Percentiles rank a stretch among this genome's conserved stretches.
These are phyloP conservation scores for Forbesichthys papilliferus DNA, from an alignment of 2,113 vertebrate species.

Conservation along the genomic window DNA sequence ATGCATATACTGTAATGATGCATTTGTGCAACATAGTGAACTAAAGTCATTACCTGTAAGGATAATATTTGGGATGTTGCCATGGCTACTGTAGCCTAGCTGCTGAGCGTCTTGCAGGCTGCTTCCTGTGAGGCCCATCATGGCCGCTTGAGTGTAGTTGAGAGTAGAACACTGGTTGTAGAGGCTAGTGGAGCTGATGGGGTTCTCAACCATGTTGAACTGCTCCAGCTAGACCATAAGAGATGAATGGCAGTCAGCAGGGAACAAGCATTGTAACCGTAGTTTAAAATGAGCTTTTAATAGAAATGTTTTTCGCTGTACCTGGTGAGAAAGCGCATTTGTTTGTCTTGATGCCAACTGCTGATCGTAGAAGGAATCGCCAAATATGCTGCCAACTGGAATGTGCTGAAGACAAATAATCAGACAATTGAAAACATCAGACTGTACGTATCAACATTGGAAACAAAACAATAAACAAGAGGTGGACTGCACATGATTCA, in stretches of 20 bases:
- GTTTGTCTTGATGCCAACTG: slow-evolving; percentile 95
- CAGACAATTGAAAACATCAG: not conserved
- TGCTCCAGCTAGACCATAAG: slow-evolving; percentile 85
- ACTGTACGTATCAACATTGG: not conserved
- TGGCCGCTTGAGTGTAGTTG: slow-evolving; percentile 95
- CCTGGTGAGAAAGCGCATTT: slow-evolving; percentile 93
- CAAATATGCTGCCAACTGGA: slow-evolving; percentile 91
- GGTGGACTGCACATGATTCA: slow-evolving; percentile 32
- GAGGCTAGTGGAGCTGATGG: slow-evolving; percentile 89
- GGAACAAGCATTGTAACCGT: not conserved
- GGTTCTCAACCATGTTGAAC: slow-evolving; percentile 97
- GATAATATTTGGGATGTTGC: slow-evolving; percentile 98
- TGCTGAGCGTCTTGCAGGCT: slow-evolving; percentile 88
- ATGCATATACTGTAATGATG: not conserved
- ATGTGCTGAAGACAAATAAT: slow-evolving; percentile 85
- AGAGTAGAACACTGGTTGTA: slow-evolving; percentile 94
- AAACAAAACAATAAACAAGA: not conserved
- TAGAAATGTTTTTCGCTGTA: not conserved
- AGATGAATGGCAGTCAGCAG: slow-evolving; percentile 6
- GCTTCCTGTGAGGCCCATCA: slow-evolving; percentile 96
- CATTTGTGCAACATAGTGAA: too few species aligned
- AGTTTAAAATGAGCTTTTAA: too few species aligned
- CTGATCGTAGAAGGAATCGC: slow-evolving; percentile 97
- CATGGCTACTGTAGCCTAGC: slow-evolving; percentile 87
- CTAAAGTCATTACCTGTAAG: slow-evolving; percentile 84